Evolutionary conservation across 2,113 vertebrate species (phyloP).

Genomic region (Sapajus apella): DNA sequence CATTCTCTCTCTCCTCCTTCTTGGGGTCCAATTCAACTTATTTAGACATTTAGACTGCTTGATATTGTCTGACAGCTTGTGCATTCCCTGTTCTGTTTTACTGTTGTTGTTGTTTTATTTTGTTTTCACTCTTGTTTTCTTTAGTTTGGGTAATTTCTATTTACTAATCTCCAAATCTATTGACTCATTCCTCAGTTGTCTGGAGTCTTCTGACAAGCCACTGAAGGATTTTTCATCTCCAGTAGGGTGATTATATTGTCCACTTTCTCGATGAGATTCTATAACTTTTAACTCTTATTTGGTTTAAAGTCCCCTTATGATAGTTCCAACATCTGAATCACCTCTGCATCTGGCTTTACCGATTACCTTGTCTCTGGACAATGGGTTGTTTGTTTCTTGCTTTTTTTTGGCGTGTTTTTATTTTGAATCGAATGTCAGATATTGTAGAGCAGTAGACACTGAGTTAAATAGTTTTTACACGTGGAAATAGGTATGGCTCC

Average conservation of each 20-base stretch:
- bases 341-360: neutral
- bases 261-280: neutral
- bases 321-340: neutral
- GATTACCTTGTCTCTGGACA: neutral
- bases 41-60: neutral
- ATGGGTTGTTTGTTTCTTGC: neutral
- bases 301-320: neutral
- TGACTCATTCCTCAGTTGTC: neutral
- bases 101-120: neutral
- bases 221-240: neutral
- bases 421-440: neutral
- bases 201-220: neutral
- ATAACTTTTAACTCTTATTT: neutral
- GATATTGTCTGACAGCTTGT: neutral
- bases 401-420: neutral
- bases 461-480: neutral
- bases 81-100: neutral
- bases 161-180: neutral
- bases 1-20: neutral
- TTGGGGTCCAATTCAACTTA: neutral
- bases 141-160: neutral
- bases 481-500: neutral
- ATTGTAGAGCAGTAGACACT: neutral
- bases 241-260: neutral
- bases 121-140: neutral